Evolutionary conservation across 2,888 invertebrate genomes (phyloP).

Genomic region (Kuschelorhynchus macadamiae): DNA sequence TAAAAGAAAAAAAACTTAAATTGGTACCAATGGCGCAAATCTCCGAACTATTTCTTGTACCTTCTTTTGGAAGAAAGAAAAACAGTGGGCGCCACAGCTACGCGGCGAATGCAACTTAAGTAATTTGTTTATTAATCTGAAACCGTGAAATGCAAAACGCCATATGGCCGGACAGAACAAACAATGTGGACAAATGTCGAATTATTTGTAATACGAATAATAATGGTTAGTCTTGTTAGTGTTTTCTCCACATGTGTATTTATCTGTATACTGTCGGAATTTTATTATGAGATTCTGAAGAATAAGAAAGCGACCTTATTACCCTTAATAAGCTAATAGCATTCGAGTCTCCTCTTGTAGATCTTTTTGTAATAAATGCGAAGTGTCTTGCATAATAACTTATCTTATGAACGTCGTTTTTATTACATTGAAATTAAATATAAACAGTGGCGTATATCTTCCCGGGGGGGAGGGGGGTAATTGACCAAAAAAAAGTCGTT

Average conservation of each 20-base stretch:
- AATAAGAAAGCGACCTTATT: slow-evolving; percentile 44
- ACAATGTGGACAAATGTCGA: slow-evolving; percentile 30
- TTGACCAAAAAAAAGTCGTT: too few species aligned
- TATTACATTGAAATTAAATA: too few species aligned
- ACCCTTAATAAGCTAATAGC: slow-evolving; percentile 31
- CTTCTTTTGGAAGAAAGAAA: slow-evolving; percentile 19
- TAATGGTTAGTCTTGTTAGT: slow-evolving; percentile 19
- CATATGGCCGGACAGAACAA: slow-evolving; percentile 28
- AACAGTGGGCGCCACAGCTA: slow-evolving; percentile 31
- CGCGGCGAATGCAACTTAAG: slow-evolving; percentile 23
- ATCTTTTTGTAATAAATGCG: background rate
- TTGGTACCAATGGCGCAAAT: slow-evolving; percentile 23
- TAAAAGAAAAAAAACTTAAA: too few species aligned
- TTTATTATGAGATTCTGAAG: slow-evolving; percentile 29
- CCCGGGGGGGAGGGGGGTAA: too few species aligned
- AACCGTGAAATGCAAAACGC: slow-evolving; percentile 34
- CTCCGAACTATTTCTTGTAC: slow-evolving; percentile 1
- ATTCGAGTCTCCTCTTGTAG: background rate
- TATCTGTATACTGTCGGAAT: slow-evolving; percentile 18
- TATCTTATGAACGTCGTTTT: too few species aligned
- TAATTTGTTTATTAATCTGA: slow-evolving; percentile 39
- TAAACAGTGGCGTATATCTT: too few species aligned
- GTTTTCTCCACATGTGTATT: slow-evolving; percentile 16
- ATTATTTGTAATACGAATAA: slow-evolving; percentile 31
- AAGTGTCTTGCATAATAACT: too few species aligned